Conservation (phyloP, 2,888 invertebrate species). For the Rotaria socialis region DNA sequence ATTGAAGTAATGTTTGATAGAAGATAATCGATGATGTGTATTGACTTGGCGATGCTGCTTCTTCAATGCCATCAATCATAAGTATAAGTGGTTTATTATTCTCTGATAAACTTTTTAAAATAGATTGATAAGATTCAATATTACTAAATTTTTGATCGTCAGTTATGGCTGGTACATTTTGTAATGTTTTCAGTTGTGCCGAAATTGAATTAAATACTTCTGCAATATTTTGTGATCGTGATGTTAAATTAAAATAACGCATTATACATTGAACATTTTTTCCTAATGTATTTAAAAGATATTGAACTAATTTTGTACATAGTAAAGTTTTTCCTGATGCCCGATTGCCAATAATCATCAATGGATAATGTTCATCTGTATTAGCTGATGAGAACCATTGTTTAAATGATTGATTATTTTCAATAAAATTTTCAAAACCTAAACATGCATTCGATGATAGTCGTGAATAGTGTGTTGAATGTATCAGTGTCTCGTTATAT, state of each 20-base stretch:
- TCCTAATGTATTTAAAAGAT: neutral
- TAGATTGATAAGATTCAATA: neutral
- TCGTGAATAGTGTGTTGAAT: neutral
- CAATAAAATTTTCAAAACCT: neutral
- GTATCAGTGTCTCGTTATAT: neutral
- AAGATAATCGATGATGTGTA: neutral
- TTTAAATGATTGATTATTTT: neutral
- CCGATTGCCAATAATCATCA: neutral
- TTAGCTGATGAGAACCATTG: neutral
- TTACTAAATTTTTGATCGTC: neutral
- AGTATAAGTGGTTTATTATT: neutral
- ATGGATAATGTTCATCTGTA: neutral
- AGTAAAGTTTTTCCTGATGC: slow-evolving; percentile 3
- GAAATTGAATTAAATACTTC: neutral
- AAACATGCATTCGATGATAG: neutral
- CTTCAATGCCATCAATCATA: neutral
- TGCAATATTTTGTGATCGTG: neutral
- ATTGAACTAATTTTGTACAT: slow-evolving; percentile 1
- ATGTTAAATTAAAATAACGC: slow-evolving; percentile 12
- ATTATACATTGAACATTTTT: neutral
- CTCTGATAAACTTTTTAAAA: neutral
- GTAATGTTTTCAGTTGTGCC: neutral
- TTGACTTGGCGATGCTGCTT: neutral
- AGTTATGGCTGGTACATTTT: neutral
- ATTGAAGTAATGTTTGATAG: slow-evolving; percentile 16